These are phyloP conservation scores for Ptilodon capucinus DNA, from an alignment of 2,888 invertebrate genomes.

Conservation along the genomic window DNA sequence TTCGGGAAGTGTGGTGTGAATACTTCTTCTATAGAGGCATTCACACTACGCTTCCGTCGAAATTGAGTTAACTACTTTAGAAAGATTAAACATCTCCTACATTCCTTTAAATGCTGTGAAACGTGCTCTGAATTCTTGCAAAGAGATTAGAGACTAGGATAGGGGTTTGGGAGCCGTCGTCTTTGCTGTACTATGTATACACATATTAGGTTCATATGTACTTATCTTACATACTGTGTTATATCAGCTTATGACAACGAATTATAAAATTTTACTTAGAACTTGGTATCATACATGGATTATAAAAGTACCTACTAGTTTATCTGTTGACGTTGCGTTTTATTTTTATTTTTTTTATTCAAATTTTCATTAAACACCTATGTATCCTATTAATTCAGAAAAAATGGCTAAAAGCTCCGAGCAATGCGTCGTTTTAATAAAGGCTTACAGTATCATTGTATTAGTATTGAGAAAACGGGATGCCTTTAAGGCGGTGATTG, in stretches of 20 bases:
- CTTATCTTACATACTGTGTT: neutral
- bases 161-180: constrained; percentile 15
- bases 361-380: too few species aligned
- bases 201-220: neutral
- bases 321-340: too few species aligned
- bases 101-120: constrained; percentile 31
- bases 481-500: constrained; percentile 10
- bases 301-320: too few species aligned
- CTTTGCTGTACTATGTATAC: constrained; percentile 2
- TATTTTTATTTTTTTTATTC: too few species aligned
- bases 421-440: neutral
- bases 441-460: too few species aligned
- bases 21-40: constrained; percentile 8
- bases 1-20: too few species aligned
- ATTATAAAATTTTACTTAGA: too few species aligned
- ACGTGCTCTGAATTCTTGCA: constrained; percentile 35
- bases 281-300: too few species aligned
- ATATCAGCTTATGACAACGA: neutral
- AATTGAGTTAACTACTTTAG: constrained; percentile 40
- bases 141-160: constrained; percentile 34
- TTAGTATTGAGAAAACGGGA: constrained; percentile 1
- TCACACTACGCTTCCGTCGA: constrained; percentile 21
- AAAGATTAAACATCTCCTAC: constrained; percentile 35
- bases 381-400: too few species aligned
- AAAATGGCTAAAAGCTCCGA: too few species aligned